Evolutionary conservation across 2,797 vertebrate species (phyloP).

Genomic region (Telmatherina bonti): DNA sequence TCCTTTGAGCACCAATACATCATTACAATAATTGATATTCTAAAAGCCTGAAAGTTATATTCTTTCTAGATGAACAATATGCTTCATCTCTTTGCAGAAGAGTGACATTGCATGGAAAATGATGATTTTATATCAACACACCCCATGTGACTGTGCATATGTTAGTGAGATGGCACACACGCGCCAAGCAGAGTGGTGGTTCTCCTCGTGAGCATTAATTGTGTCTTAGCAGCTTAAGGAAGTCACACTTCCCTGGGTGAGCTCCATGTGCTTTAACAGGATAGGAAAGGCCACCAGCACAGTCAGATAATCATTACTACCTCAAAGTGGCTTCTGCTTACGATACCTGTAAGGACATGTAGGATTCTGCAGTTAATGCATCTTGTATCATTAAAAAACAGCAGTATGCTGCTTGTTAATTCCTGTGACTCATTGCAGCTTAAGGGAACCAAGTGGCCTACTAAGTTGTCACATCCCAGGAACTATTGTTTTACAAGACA

Average conservation of each 20-base stretch:
- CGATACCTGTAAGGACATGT: conserved; percentile 25
- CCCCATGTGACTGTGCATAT: conserved; percentile 27
- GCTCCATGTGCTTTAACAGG: conserved; percentile 70
- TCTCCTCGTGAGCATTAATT: conserved; percentile 74
- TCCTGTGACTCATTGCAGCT: not conserved
- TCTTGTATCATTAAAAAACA: conserved; percentile 49
- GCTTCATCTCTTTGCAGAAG: not conserved
- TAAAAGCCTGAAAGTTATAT: not conserved
- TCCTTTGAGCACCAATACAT: not conserved
- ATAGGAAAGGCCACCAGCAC: conserved; percentile 42
- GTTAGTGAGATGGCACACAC: conserved; percentile 28
- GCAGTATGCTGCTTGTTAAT: conserved; percentile 30
- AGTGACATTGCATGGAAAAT: not conserved
- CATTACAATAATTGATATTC: not conserved
- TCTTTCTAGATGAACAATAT: not conserved
- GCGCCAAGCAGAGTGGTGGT: conserved; percentile 39
- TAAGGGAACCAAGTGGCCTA: not conserved
- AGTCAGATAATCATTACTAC: conserved; percentile 15
- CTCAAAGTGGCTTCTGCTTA: conserved; percentile 5
- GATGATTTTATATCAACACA: conserved; percentile 11
- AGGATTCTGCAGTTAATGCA: conserved; percentile 6
- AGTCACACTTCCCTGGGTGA: conserved; percentile 78
- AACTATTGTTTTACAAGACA: not conserved
- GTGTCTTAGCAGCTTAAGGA: conserved; percentile 78
- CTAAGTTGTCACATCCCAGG: not conserved